Conservation (phyloP, 2,797 vertebrate species). For the Chelmon rostratus region DNA sequence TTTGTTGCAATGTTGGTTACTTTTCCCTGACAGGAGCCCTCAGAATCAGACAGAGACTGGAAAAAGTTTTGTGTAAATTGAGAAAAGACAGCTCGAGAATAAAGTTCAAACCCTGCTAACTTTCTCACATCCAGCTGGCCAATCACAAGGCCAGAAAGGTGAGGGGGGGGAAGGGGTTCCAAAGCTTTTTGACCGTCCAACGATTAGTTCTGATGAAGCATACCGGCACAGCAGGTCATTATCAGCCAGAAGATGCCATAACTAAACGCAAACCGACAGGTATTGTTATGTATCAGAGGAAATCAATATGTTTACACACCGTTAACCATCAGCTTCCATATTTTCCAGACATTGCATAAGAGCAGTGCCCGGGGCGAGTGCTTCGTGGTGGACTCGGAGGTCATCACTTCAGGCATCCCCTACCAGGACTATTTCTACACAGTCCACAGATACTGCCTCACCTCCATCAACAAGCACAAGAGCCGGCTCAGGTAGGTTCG, state of each 20-base stretch:
- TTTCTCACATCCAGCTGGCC: no score
- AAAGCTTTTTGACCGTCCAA: neutral
- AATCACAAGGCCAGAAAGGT: neutral
- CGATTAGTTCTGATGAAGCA: no score
- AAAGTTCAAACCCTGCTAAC: no score
- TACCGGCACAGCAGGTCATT: no score
- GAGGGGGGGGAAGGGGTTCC: neutral
- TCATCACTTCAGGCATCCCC: slow-evolving; percentile 93
- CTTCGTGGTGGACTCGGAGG: slow-evolving; percentile 92
- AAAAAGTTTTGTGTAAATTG: no score
- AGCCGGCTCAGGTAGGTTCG: slow-evolving; percentile 89
- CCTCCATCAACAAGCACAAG: slow-evolving; percentile 90
- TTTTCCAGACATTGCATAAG: slow-evolving; percentile 88
- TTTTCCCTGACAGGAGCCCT: no score
- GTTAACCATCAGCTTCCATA: neutral
- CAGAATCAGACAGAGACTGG: no score
- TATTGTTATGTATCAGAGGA: neutral
- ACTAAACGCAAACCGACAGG: no score
- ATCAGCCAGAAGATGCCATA: no score
- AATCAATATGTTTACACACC: neutral
- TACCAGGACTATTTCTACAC: slow-evolving; percentile 98
- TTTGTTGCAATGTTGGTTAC: no score
- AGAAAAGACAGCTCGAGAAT: no score
- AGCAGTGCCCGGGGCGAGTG: slow-evolving; percentile 87
- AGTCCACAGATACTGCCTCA: slow-evolving; percentile 92